These are phyloP conservation scores for Mycalesis mineus DNA, from an alignment of 2,888 invertebrate genomes.

Conservation along the genomic window DNA sequence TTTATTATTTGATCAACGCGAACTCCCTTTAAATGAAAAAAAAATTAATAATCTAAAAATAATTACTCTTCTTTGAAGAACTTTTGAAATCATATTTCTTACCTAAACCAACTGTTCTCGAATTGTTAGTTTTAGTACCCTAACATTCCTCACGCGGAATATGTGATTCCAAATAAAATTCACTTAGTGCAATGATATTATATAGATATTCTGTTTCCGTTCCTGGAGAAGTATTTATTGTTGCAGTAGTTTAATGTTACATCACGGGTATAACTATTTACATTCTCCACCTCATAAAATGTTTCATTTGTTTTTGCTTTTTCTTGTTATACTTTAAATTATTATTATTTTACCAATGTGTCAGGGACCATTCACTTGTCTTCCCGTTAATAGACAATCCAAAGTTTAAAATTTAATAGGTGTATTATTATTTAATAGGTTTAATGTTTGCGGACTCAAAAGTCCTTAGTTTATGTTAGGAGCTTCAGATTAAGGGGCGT, in stretches of 20 bases:
- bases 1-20: slow-evolving; percentile 16
- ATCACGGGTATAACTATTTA: slow-evolving; percentile 24
- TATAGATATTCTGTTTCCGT: slow-evolving; percentile 27
- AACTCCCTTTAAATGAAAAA: background rate
- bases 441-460: slow-evolving; percentile 36
- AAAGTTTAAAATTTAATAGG: slow-evolving; percentile 61
- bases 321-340: slow-evolving; percentile 25
- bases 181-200: slow-evolving; percentile 66
- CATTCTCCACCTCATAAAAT: slow-evolving; percentile 20
- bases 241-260: slow-evolving; percentile 14
- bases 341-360: slow-evolving; percentile 22
- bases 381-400: slow-evolving; percentile 67
- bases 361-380: slow-evolving; percentile 67
- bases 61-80: background rate
- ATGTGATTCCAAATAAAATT: slow-evolving; percentile 54
- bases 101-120: slow-evolving; percentile 50
- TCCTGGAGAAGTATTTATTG: slow-evolving; percentile 18
- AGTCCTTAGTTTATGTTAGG: slow-evolving; percentile 13
- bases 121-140: slow-evolving; percentile 69
- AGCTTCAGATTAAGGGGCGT: slow-evolving; percentile 8
- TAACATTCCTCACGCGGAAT: slow-evolving; percentile 68
- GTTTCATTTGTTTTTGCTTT: slow-evolving; percentile 18
- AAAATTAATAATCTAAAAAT: background rate
- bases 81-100: slow-evolving; percentile 8
- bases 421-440: slow-evolving; percentile 63